Evolutionary conservation across 2,888 invertebrate genomes (phyloP), one percentile per base, ranked within the genome.

Genomic region (Rhingia rostrata): DNA sequence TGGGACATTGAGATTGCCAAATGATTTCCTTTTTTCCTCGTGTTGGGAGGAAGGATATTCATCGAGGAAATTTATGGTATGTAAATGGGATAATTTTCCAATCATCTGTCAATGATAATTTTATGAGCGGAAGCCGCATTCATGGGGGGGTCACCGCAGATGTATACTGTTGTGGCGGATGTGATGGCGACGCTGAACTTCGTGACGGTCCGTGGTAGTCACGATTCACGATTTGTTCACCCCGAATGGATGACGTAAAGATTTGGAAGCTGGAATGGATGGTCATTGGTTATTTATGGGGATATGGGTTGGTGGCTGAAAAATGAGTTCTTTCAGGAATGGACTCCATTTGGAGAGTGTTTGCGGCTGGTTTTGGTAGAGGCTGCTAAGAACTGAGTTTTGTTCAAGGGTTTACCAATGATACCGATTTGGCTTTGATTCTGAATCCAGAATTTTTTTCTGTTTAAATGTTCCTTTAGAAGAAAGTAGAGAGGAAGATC

Each of bases 41-140:
- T 35, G 51, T 6, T 45, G 53, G 75, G 66, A 6, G 60, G 64
- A 60, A 41, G 56, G 64, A 64, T 60, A 72, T 70, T 56, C 37
- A 33, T 43, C 9, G 32, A 22, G 22, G 74, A 56, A 64, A 88
- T 88, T 88, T 88, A 88, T 88, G 87, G 87, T 87, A 88, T 89
- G 88, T 87, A 88, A 88, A 89, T 89, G 87, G 75, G 86, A 86
- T 88, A 88, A 87, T 88, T 88, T 88, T 87, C 86, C 87, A 87
- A 88, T 88, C 88, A 87, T 86, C 87, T 88, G 88, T 87, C 88
- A 86, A 86, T 87, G 84, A 79, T 80, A 61, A 69, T 79, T 75
- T 77, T 75, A 70, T 56, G 69, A 60, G 63, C 45, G 53, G 45
- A 73, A 9, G 10, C 41, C 39, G 35, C 60, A 60, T 43, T 45